Evolutionary conservation across 2,113 vertebrate genomes (phyloP), one percentile per base, ranked within the genome.

Genomic region (Aegithalos caudatus): DNA sequence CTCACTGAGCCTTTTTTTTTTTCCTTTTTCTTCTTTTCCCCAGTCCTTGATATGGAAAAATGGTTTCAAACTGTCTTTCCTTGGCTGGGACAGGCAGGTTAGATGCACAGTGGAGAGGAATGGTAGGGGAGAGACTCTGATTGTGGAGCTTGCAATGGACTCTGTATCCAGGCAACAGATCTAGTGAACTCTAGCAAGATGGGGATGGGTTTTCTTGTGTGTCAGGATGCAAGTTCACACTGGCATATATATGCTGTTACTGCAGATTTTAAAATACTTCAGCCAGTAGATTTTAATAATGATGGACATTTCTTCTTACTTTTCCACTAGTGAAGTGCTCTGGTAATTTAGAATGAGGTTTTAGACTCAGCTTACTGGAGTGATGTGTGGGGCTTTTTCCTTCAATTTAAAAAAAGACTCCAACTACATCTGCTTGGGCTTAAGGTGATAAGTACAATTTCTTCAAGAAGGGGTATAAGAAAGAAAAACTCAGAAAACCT

Each of bases 371-470:
- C 20, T 83, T 74, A 53, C 14, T 85, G 44, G 20, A 44, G 67
- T 79, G 18, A 28, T 56, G 6, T 67, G 7, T 66, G 25, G 11
- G 11, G 1, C 2, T 27, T 53, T 38, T 58, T 61, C 29, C 31
- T 50, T 56, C 16, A 16, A 1, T n/a, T 54, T 2, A 3, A 35
- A 69, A 27, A 58, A 21, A 33, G 1, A 0, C 12, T 84, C 12
- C 38, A 3, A 3, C 9, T 71, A 22, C 14, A 60, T 64, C 16
- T 64, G 7, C 19, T 66, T 40, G 5, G 5, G 7, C 4, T 3
- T 58, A 56, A 40, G 0, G 3, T 71, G 22, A 22, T 13, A 92
- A 40, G 10, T 47, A 23, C 4, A 4, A 18, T 81, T 74, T 81
- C 16, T 27, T 86, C 10, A 42, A 74, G 66, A 10, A 82, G 5